Evolutionary conservation across 1,140 invertebrate species (phyloP).

Genomic region (Antheraea mylitta): DNA sequence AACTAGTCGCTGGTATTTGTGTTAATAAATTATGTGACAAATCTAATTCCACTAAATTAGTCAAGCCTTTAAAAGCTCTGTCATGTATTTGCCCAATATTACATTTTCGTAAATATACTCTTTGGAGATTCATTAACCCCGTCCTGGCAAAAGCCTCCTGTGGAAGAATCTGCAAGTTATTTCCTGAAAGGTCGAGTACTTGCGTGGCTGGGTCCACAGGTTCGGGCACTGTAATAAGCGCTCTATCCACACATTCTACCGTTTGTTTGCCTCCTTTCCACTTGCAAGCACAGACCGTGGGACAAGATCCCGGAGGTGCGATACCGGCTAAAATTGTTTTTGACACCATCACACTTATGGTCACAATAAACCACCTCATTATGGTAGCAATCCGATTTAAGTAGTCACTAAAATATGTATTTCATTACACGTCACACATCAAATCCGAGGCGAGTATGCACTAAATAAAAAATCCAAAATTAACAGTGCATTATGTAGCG

Average conservation of each 20-base stretch:
- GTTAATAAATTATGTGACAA: slow-evolving; percentile 90
- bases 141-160: slow-evolving; percentile 89
- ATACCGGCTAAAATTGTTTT: slow-evolving; percentile 58
- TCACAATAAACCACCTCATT: slow-evolving; percentile 70
- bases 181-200: slow-evolving; percentile 92
- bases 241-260: slow-evolving; percentile 91
- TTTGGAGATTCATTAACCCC: slow-evolving; percentile 91
- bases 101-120: slow-evolving; percentile 90
- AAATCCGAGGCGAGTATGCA: slow-evolving; percentile 24
- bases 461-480: slow-evolving; percentile 30
- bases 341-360: slow-evolving; percentile 61
- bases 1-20: slow-evolving; percentile 87
- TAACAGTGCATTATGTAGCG: slow-evolving; percentile 31
- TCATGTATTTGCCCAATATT: slow-evolving; percentile 91
- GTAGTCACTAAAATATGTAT: slow-evolving; percentile 8
- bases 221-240: slow-evolving; percentile 89
- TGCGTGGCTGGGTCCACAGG: slow-evolving; percentile 92
- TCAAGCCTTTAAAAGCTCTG: slow-evolving; percentile 88
- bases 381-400: slow-evolving; percentile 46
- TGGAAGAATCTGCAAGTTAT: slow-evolving; percentile 90
- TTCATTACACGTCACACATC: slow-evolving; percentile 30
- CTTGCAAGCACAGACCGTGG: slow-evolving; percentile 91
- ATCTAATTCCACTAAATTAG: slow-evolving; percentile 93
- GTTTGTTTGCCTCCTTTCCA: slow-evolving; percentile 96
- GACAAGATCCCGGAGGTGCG: slow-evolving; percentile 81